These are phyloP conservation scores for Athene noctua DNA, from an alignment of 2,113 vertebrate genomes.

Conservation along the genomic window DNA sequence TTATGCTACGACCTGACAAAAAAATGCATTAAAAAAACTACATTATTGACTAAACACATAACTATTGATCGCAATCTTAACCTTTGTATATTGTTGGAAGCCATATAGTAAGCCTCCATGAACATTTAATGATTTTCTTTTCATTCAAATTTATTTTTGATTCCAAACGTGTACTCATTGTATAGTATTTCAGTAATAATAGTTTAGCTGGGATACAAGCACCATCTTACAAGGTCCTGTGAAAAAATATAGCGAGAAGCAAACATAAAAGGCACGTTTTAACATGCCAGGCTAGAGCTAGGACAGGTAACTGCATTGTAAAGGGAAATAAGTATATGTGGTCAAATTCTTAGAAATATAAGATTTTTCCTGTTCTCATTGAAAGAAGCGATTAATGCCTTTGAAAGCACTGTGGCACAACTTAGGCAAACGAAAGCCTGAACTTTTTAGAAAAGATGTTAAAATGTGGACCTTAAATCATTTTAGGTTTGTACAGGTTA, in stretches of 20 bases:
- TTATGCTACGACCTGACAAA: background rate
- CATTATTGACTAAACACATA: background rate
- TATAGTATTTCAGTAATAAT: background rate
- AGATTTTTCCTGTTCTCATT: background rate
- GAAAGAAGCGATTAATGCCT: background rate
- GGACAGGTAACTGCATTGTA: background rate
- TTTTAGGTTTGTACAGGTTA: background rate
- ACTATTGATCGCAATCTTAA: background rate
- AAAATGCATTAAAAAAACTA: background rate
- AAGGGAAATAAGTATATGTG: background rate
- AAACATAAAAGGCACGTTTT: background rate
- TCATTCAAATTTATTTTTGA: background rate
- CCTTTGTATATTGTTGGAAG: background rate
- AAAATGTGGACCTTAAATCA: background rate
- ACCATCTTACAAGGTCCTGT: background rate
- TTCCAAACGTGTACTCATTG: background rate
- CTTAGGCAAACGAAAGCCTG: background rate
- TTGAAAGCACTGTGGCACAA: background rate
- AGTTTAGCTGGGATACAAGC: background rate
- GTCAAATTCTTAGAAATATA: background rate
- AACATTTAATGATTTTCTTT: background rate
- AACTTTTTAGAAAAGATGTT: background rate
- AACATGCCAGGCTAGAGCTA: background rate
- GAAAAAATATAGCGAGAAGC: background rate
- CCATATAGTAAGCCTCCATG: background rate